Evolutionary conservation across 1,140 invertebrate genomes (phyloP), one percentile per base, ranked within the genome.

Genomic region (Pseudobourletiella spinata): DNA sequence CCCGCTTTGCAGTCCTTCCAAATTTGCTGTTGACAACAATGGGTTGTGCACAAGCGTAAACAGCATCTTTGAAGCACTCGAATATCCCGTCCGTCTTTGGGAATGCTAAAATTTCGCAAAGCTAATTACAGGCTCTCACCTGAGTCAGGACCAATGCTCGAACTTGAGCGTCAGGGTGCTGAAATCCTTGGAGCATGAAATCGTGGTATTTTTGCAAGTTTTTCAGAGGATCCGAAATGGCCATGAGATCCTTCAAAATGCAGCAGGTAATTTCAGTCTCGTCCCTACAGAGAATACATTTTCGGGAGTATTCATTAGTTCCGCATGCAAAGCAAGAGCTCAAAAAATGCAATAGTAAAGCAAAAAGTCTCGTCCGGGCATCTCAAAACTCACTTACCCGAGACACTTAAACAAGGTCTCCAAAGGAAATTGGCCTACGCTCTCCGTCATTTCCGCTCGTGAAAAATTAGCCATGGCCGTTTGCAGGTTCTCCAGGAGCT

Each of bases 221-320:
- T 1, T 57, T 51, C 18, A 50, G 18, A 14, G 68, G 65, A 51
- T 70, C 58, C 2, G 61, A 30, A 28, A 70, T 54, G 1, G 39
- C 2, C 68, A 70, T 70, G 8, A 70, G 20, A 22, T 46, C 58
- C 48, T 61, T 67, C 43, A 70, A 43, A 29, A 70, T 70, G 35
- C 55, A 60, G 56, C 68, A 70, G 2, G 63, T 61, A 1, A 32
- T 35, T 61, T 63, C 50, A 51, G 66, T 55, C 50, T 65, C 35
- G 8, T 63, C 59, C 18, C 68, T 70, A 43, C 1, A 56, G n/a
- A 24, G n/a, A n/a, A n/a, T n/a, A n/a, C n/a, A n/a, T n/a, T n/a
- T n/a, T n/a, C n/a, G n/a, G n/a, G n/a, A n/a, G n/a, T n/a, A n/a
- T n/a, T n/a, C n/a, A n/a, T n/a, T n/a, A n/a, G n/a, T n/a, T n/a